phyloP scores from a whole-genome alignment of 2,113 vertebrate genomes.

The Cisticola juncidis region DNA sequence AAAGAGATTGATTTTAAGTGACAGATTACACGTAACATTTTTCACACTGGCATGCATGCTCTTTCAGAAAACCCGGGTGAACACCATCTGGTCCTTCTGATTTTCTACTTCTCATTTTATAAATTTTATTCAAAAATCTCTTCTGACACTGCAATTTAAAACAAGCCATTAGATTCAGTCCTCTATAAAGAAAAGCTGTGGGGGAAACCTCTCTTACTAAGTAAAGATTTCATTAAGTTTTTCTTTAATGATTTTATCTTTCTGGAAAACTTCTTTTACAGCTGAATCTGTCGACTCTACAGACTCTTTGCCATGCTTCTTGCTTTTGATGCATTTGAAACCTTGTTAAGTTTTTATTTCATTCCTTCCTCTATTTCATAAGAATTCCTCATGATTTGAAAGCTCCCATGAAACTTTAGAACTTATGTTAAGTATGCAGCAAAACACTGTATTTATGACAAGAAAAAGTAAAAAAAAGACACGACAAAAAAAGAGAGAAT shows the following conservation, averaged over 20 bases:
- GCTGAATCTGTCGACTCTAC: not conserved
- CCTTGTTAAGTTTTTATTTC: not conserved
- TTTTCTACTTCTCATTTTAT: conserved; percentile 4
- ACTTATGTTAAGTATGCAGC: not conserved
- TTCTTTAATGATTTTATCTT: not conserved
- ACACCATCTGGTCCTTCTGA: conserved; percentile 21
- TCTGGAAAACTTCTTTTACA: not conserved
- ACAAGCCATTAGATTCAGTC: not conserved
- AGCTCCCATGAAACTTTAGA: not conserved
- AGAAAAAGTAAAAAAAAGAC: not conserved
- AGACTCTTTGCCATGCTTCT: not conserved
- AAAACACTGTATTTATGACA: not conserved
- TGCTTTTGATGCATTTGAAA: conserved; percentile 10
- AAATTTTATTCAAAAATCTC: not conserved
- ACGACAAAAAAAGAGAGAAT: not conserved
- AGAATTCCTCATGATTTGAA: not conserved
- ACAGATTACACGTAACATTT: conserved; percentile 28
- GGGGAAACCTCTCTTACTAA: not conserved
- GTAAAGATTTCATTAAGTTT: not conserved
- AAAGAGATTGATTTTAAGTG: conserved; percentile 11
- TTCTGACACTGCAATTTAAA: conserved; percentile 33
- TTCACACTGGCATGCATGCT: not conserved
- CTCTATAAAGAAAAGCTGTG: not conserved
- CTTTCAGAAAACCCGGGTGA: not conserved
- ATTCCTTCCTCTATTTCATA: not conserved